Percentiles rank a stretch among this genome's conserved stretches.
These are phyloP conservation scores for Salminus brasiliensis DNA, from an alignment of 2,113 vertebrate genomes.

Conservation along the genomic window DNA sequence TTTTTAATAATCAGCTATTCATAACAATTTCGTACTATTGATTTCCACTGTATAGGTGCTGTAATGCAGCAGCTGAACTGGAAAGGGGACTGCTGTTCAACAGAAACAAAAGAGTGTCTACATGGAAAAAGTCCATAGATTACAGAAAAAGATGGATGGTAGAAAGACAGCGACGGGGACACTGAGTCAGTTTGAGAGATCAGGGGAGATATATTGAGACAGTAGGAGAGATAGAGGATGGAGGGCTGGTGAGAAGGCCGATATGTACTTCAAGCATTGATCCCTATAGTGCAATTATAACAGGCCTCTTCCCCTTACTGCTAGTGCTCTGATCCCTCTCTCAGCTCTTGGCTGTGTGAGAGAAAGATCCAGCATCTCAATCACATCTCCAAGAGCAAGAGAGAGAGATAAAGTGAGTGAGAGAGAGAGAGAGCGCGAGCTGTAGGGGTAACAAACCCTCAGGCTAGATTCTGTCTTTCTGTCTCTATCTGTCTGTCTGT, in stretches of 20 bases:
- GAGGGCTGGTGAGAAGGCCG: slow-evolving; percentile 16
- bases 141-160: slow-evolving; percentile 13
- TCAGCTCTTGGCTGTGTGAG: slow-evolving; percentile 22
- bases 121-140: slow-evolving; percentile 1
- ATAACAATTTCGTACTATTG: too few species aligned
- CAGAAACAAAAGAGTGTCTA: not conserved
- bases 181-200: slow-evolving; percentile 10
- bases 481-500: slow-evolving; percentile 16
- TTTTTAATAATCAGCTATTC: too few species aligned
- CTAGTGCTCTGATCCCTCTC: slow-evolving; percentile 24
- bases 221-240: not conserved
- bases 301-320: slow-evolving; percentile 34
- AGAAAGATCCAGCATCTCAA: slow-evolving; percentile 34
- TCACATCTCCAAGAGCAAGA: slow-evolving; percentile 21
- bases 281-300: slow-evolving; percentile 52
- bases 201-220: slow-evolving; percentile 28
- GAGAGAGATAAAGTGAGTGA: not conserved
- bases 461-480: slow-evolving; percentile 39
- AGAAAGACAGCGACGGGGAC: slow-evolving; percentile 16
- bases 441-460: slow-evolving; percentile 30
- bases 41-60: too few species aligned
- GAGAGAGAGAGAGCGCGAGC: too few species aligned
- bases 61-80: not conserved
- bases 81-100: slow-evolving; percentile 5
- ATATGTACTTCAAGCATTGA: slow-evolving; percentile 51